phyloP scores from a whole-genome alignment of 1,140 invertebrate species.

The Bicyclus anynana region DNA sequence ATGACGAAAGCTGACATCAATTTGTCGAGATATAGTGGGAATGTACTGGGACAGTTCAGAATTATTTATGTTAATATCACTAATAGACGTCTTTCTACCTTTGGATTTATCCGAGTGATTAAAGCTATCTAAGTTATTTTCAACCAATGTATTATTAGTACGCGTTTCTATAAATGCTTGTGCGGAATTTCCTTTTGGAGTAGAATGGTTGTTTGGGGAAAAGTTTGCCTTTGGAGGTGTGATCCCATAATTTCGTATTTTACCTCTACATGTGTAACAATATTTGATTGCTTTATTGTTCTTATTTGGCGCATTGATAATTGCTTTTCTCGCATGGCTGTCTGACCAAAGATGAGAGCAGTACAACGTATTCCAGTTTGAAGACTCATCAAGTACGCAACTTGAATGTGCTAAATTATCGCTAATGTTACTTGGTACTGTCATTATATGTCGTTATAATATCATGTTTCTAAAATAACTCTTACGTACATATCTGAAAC shows the following conservation, averaged over 20 bases:
- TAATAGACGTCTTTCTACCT: constrained; percentile 10
- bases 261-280: constrained; percentile 63
- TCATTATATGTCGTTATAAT: constrained; percentile 16
- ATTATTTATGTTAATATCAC: constrained; percentile 23
- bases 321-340: constrained; percentile 46
- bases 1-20: constrained; percentile 55
- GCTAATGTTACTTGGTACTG: constrained; percentile 15
- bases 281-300: constrained; percentile 49
- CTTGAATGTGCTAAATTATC: constrained; percentile 10
- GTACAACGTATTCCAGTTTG: constrained; percentile 25
- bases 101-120: constrained; percentile 9
- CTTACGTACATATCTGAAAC: constrained; percentile 9
- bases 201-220: constrained; percentile 63
- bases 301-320: constrained; percentile 38
- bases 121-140: constrained; percentile 7
- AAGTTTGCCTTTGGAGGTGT: constrained; percentile 45
- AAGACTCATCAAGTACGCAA: constrained; percentile 13
- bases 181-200: constrained; percentile 49
- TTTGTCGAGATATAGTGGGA: constrained; percentile 68
- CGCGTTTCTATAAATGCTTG: constrained; percentile 8
- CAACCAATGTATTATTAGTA: background rate
- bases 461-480: constrained; percentile 1
- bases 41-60: constrained; percentile 38
- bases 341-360: constrained; percentile 58
- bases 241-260: constrained; percentile 68